These are phyloP conservation scores for Brenthis ino DNA, from an alignment of 2,888 invertebrate genomes.

Conservation along the genomic window DNA sequence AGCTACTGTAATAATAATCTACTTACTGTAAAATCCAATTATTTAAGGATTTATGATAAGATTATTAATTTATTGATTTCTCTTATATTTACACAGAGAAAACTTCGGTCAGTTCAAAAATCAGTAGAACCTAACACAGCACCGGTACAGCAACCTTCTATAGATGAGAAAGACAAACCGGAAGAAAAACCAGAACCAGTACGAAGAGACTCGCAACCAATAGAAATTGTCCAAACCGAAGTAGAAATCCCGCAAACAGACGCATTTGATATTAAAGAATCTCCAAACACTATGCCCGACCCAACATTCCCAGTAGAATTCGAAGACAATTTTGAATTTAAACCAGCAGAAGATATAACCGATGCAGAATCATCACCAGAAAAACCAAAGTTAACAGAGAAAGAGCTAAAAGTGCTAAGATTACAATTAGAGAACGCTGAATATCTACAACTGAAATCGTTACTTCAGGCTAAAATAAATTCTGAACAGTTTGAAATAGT, in stretches of 20 bases:
- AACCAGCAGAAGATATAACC: slow-evolving; percentile 52
- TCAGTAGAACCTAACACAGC: slow-evolving; percentile 75
- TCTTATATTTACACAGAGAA: slow-evolving; percentile 79
- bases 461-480: slow-evolving; percentile 86
- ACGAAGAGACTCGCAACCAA: slow-evolving; percentile 49
- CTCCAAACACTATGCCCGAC: slow-evolving; percentile 49
- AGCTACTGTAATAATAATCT: too few species aligned
- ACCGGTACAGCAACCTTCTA: slow-evolving; percentile 51
- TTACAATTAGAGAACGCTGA: slow-evolving; percentile 86
- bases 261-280: slow-evolving; percentile 43
- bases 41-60: neutral
- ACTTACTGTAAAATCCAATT: too few species aligned
- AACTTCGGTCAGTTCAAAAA: slow-evolving; percentile 84
- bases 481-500: slow-evolving; percentile 88
- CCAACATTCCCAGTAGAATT: slow-evolving; percentile 66
- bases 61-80: neutral
- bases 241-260: slow-evolving; percentile 39
- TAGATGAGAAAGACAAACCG: slow-evolving; percentile 67
- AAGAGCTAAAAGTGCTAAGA: slow-evolving; percentile 80
- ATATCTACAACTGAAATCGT: slow-evolving; percentile 85
- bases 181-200: slow-evolving; percentile 51
- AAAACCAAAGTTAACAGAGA: slow-evolving; percentile 81
- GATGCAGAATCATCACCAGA: slow-evolving; percentile 54
- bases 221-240: slow-evolving; percentile 29
- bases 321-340: slow-evolving; percentile 61